These are phyloP conservation scores for Anolis sagrei DNA, from an alignment of 2,113 vertebrate species.

Conservation along the genomic window DNA sequence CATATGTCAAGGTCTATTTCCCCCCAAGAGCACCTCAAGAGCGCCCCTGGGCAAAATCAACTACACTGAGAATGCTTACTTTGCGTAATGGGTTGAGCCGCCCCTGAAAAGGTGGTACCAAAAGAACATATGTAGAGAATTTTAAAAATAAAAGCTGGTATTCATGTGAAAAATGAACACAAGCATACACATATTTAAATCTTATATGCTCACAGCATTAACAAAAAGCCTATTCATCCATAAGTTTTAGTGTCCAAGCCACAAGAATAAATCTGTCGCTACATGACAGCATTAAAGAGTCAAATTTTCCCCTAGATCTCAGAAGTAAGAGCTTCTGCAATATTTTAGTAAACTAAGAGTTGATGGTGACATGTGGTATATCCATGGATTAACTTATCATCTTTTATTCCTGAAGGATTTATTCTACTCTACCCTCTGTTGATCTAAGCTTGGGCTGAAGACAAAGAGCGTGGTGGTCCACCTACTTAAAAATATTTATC, in stretches of 20 bases:
- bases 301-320: conserved; percentile 59
- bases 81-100: too few species aligned
- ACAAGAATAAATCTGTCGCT: conserved; percentile 55
- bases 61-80: too few species aligned
- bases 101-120: not conserved
- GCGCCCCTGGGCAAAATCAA: too few species aligned
- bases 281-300: conserved; percentile 57
- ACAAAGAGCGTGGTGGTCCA: conserved; percentile 46
- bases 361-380: conserved; percentile 52
- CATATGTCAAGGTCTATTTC: too few species aligned
- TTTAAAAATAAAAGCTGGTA: conserved; percentile 32
- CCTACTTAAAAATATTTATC: conserved; percentile 22
- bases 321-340: conserved; percentile 54
- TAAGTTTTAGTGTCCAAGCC: not conserved
- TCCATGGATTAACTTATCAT: conserved; percentile 52
- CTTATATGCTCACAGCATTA: conserved; percentile 37
- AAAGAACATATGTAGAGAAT: not conserved
- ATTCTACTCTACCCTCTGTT: conserved; percentile 47
- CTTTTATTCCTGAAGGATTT: conserved; percentile 59
- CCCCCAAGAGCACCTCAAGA: too few species aligned
- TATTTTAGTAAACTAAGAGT: conserved; percentile 68
- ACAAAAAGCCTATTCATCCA: conserved; percentile 42
- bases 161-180: conserved; percentile 22
- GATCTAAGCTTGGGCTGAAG: conserved; percentile 46
- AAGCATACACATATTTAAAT: not conserved